Base-by-base conservation (phyloP, 2,113 vertebrate species). In the Eolophus roseicapilla region DNA sequence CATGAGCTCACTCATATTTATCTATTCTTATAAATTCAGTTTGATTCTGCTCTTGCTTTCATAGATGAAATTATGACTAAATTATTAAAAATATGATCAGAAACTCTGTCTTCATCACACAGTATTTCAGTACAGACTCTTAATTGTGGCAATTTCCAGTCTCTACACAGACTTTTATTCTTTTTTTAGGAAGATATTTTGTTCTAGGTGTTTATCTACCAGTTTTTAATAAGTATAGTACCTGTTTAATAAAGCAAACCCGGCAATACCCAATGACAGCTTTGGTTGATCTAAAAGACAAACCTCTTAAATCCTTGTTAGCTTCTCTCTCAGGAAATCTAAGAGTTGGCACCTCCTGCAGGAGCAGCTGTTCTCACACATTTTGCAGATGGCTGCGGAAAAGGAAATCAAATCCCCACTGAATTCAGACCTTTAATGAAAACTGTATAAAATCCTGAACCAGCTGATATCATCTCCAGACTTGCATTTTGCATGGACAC, bases 281-380 rank as follows among this genome's bases (percentile, higher is more conserved):
- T 15, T 39, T 13, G 41, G 75, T 20, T 46, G 69, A 57, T 33
- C 28, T 55, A 75, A 44, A 71, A 88, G 83, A 24, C 77, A 86
- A n/a, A 33, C 16, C 73, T 91, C 73, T 47, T 11, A 2, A 88
- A 89, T 82, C 62, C 83, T 91, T 27, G 33, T 95, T 82, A 90
- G 70, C 75, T 85, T 25, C 79, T 93, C 92, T 93, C 90, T 33
- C 69, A 88, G 94, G 96, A 82, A 88, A 88, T 81, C 20, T 53
- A 17, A 68, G 92, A 95, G 86, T 15, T 83, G 91, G 80, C 86
- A 93, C 73, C 68, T 11, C 60, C 95, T 43, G 63, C 20, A 41
- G 76, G 55, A 93, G 92, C 95, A 94, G 91, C 92, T 95, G 95
- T 17, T 80, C 68, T 85, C 79, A 28, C 70, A 28, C 1, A 0